Evolutionary conservation across 2,797 vertebrate species (phyloP), one percentile per base, ranked within the genome.

Genomic region (Enteromius paludinosus): DNA sequence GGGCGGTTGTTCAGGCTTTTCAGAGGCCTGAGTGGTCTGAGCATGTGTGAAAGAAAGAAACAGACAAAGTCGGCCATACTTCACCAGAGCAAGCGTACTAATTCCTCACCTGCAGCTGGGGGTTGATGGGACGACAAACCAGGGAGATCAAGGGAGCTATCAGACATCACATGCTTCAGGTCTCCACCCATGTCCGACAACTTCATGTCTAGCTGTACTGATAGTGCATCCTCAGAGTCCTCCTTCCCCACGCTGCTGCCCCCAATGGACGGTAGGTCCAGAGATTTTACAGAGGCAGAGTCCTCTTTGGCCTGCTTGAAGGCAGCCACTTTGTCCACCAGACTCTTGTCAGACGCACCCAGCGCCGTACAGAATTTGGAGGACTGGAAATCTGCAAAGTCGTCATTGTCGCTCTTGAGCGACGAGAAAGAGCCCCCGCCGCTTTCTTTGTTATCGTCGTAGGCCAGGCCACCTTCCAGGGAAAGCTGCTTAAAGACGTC

Each of bases 81-180:
- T 96, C 95, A 99, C 98, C 97, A 99, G 91, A 99, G 97, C 95
- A 99, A 98, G 95, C 97, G 95, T 94, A 99, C 97, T 93, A 99
- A 94, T 98, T 99, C 97, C 98, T 99, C 98, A 99, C 97, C 98
- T 99, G 98, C 96, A 89, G 97, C 96, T 77, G 97, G 97, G 87
- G 97, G 97, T 93, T 98, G 98, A 92, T 98, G 97, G 90, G 96
- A 95, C 83, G 97, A 97, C 94, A 98, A 96, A 92, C 97, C 96
- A 80, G 97, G 97, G 91, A 99, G 96, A 96, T 99, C 98, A 96
- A 99, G 94, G 92, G 98, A 99, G 96, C 98, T 99, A 97, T 99
- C 98, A 89, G 98, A 99, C 95, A 98, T 97, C 94, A 97, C 98
- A 84, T 99, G 98, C 92, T 98, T 99, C 94, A 99, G 96, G 94